Conservation (phyloP, 2,888 invertebrate genomes). For the Protophormia terraenovae region DNA sequence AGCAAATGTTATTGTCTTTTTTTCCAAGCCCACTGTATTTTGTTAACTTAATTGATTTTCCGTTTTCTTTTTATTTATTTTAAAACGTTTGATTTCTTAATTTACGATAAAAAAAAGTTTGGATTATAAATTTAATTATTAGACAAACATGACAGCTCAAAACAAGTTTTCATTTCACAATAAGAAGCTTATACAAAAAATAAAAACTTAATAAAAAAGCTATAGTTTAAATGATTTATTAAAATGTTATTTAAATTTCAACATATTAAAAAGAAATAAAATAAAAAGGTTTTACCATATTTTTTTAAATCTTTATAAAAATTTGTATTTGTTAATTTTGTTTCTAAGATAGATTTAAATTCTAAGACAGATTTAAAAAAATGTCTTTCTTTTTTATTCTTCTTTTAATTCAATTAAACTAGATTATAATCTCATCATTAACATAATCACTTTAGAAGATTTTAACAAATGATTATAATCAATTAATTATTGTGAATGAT, state of each 20-base stretch:
- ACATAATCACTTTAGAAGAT: too few species aligned
- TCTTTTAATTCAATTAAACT: too few species aligned
- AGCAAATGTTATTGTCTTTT: background rate
- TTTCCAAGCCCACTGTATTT: background rate
- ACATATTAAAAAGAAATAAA: too few species aligned
- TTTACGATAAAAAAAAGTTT: background rate
- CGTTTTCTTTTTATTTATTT: background rate
- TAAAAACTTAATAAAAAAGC: background rate
- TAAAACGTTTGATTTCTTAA: background rate
- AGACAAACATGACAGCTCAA: background rate
- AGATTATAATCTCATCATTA: too few species aligned
- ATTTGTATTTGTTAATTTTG: too few species aligned
- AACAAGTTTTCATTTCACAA: background rate
- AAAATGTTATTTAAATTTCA: background rate
- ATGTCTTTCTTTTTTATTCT: too few species aligned
- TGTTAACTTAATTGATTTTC: background rate
- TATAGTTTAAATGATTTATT: background rate
- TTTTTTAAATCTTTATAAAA: too few species aligned
- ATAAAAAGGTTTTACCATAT: too few species aligned
- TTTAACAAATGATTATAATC: too few species aligned
- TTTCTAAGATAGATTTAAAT: too few species aligned
- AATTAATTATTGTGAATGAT: too few species aligned
- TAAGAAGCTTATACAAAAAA: constrained; percentile 1
- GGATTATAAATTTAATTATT: constrained; percentile 6
- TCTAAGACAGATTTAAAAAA: too few species aligned